A percentile compares a stretch with the other conserved stretches of the same genome.
phyloP scores from a whole-genome alignment of 2,113 vertebrate genomes.

The Petrocephalus zakoni region DNA sequence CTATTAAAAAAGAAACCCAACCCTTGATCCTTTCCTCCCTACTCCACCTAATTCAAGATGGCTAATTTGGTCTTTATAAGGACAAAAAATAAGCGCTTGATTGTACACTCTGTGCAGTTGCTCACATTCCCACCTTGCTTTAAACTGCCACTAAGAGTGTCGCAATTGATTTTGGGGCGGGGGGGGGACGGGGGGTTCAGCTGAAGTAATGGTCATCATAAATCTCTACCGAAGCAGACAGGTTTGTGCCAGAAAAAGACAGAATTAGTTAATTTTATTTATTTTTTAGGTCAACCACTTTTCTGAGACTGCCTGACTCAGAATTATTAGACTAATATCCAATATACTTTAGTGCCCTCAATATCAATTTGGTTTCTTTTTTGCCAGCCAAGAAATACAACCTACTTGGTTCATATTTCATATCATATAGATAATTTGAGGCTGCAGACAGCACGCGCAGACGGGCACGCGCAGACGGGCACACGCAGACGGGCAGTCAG shows the following conservation, averaged over 20 bases:
- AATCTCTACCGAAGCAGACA: not conserved
- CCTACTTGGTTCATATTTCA: not conserved
- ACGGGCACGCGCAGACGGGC: too few relatives aligned
- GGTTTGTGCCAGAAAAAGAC: not conserved
- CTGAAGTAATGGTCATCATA: not conserved
- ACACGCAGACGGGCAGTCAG: not conserved
- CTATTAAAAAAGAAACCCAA: not conserved
- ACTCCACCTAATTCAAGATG: not conserved
- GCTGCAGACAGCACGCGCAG: not conserved
- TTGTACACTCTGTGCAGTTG: not conserved
- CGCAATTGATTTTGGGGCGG: not conserved
- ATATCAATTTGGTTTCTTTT: not conserved
- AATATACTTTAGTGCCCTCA: not conserved
- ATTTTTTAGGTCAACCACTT: not conserved
- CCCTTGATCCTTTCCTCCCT: not conserved
- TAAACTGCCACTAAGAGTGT: not conserved
- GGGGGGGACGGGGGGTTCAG: not conserved
- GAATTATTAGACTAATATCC: not conserved
- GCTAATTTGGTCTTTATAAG: not conserved
- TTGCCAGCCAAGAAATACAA: not conserved
- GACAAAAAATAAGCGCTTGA: not conserved
- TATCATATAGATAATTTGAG: not conserved
- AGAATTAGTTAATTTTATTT: not conserved
- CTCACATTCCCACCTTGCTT: not conserved
- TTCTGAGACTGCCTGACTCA: not conserved